Percentiles rank a stretch among this genome's conserved stretches.
Conservation (phyloP, 2,797 vertebrate genomes). For the Chelonia mydas region DNA sequence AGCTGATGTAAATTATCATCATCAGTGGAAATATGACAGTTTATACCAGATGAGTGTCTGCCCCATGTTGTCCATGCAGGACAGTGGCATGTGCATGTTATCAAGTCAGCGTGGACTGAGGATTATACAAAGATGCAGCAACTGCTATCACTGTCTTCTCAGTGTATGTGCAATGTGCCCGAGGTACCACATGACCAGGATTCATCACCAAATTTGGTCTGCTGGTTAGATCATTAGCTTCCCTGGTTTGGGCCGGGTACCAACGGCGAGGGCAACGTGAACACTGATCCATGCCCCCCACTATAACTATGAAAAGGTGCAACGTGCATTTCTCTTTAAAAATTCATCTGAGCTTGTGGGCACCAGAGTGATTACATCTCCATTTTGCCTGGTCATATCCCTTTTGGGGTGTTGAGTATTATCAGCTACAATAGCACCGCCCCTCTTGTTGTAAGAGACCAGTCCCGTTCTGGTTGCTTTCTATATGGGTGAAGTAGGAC, state of each 20-base stretch:
- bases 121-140: background rate
- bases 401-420: fast-evolving
- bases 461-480: background rate
- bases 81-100: background rate
- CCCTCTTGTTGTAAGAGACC: background rate
- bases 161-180: too few relatives aligned
- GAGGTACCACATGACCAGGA: too few relatives aligned
- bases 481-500: background rate
- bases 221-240: too few relatives aligned
- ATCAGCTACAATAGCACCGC: background rate
- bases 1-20: background rate
- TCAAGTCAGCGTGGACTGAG: fast-evolving
- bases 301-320: background rate
- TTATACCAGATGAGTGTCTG: background rate
- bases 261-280: too few relatives aligned
- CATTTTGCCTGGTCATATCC: background rate
- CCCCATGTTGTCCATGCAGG: background rate
- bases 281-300: too few relatives aligned
- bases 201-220: too few relatives aligned
- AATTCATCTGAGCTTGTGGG: background rate
- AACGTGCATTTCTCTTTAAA: background rate
- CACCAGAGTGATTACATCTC: background rate
- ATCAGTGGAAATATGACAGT: background rate
- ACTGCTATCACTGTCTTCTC: background rate
- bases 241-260: too few relatives aligned